Evolutionary conservation across 2,113 vertebrate genomes (phyloP).

Genomic region (Pleuronectes platessa): DNA sequence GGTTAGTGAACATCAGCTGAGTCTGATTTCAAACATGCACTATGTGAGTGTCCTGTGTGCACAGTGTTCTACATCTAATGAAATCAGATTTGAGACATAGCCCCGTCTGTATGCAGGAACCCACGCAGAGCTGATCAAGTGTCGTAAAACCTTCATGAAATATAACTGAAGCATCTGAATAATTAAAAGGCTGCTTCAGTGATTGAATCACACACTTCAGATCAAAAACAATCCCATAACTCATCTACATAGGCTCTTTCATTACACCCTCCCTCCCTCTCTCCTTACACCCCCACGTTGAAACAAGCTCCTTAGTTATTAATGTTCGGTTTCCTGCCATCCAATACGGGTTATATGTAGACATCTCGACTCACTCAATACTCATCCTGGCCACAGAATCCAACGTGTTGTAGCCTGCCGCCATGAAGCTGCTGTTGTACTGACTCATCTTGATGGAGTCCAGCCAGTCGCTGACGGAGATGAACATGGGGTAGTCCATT

Average conservation of each 20-base stretch:
- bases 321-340: too few relatives aligned
- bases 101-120: not conserved
- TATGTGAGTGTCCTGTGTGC: too few relatives aligned
- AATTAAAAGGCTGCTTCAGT: not conserved
- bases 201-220: not conserved
- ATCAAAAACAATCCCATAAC: not conserved
- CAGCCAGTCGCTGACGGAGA: slow-evolving; percentile 95
- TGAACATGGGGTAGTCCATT: slow-evolving; percentile 93
- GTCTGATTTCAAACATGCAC: too few relatives aligned
- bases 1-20: not conserved
- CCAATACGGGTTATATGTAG: not conserved
- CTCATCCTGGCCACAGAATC: slow-evolving; percentile 95
- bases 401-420: slow-evolving; percentile 92
- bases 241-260: not conserved
- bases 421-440: slow-evolving; percentile 96
- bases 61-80: too few relatives aligned
- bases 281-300: too few relatives aligned
- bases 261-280: too few relatives aligned
- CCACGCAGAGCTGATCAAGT: not conserved
- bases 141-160: not conserved
- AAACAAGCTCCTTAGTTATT: too few relatives aligned
- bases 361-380: slow-evolving; percentile 90
- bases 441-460: slow-evolving; percentile 99
- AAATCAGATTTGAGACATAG: too few relatives aligned
- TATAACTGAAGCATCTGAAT: not conserved